phyloP scores from a whole-genome alignment of 2,888 invertebrate species.

The Sturmia bella region DNA sequence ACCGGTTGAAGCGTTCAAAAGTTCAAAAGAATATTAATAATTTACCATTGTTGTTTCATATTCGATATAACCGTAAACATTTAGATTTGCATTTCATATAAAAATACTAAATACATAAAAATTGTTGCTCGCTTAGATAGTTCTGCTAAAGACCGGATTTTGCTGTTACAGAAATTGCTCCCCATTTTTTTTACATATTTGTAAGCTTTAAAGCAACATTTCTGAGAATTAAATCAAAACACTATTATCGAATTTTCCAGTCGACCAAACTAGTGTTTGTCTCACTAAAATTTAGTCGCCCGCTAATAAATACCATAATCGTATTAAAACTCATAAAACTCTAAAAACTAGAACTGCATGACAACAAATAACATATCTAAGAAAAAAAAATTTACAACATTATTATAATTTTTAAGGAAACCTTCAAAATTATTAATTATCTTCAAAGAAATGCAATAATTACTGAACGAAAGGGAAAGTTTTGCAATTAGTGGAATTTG shows the following conservation, averaged over 20 bases:
- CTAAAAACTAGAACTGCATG: slow-evolving; percentile 24
- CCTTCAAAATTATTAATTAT: slow-evolving; percentile 52
- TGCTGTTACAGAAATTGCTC: no score
- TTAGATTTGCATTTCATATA: no score
- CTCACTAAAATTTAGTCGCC: not conserved
- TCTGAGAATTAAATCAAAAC: no score
- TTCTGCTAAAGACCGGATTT: no score
- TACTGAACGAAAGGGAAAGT: slow-evolving; percentile 53
- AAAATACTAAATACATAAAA: no score
- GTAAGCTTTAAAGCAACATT: no score
- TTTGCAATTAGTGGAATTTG: slow-evolving; percentile 35
- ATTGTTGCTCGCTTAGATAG: no score
- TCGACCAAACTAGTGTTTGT: not conserved
- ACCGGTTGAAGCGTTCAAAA: no score
- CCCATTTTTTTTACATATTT: no score
- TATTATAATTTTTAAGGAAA: slow-evolving; percentile 34
- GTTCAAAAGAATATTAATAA: no score
- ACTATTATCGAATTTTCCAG: not conserved
- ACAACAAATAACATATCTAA: not conserved
- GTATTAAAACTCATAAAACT: not conserved
- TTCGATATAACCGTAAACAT: no score
- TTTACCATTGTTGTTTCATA: no score
- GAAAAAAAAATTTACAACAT: slow-evolving; percentile 9
- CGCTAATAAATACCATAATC: not conserved
- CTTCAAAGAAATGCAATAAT: slow-evolving; percentile 19